These are phyloP conservation scores for Propithecus coquereli DNA, from an alignment of 2,113 vertebrate species.

Conservation along the genomic window DNA sequence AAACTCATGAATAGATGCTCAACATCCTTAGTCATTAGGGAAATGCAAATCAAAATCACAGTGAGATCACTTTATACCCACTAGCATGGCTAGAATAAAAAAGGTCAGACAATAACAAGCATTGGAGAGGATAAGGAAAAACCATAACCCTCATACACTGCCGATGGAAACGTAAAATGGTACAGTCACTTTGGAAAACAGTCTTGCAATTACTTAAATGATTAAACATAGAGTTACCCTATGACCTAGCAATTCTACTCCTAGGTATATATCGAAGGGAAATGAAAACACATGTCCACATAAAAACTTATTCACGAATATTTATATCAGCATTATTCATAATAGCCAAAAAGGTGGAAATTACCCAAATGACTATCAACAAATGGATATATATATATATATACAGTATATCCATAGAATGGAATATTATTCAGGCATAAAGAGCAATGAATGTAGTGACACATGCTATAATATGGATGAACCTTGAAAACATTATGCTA, in stretches of 20 bases:
- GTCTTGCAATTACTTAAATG: background rate
- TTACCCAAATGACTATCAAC: background rate
- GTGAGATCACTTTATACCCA: background rate
- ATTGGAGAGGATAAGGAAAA: background rate
- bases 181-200: background rate
- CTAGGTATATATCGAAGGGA: background rate
- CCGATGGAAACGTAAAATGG: background rate
- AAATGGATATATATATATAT: background rate
- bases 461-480: background rate
- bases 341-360: background rate
- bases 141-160: background rate
- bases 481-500: background rate
- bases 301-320: background rate
- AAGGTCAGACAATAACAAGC: background rate
- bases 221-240: background rate
- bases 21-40: background rate
- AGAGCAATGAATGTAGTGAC: background rate
- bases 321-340: background rate
- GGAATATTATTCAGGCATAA: background rate
- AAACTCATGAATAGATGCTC: background rate
- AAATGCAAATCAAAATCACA: background rate
- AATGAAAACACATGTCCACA: background rate
- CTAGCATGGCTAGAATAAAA: background rate
- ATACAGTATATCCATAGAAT: background rate
- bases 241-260: background rate